phyloP scores from a whole-genome alignment of 1,140 invertebrate genomes.

The Phthorimaea operculella region DNA sequence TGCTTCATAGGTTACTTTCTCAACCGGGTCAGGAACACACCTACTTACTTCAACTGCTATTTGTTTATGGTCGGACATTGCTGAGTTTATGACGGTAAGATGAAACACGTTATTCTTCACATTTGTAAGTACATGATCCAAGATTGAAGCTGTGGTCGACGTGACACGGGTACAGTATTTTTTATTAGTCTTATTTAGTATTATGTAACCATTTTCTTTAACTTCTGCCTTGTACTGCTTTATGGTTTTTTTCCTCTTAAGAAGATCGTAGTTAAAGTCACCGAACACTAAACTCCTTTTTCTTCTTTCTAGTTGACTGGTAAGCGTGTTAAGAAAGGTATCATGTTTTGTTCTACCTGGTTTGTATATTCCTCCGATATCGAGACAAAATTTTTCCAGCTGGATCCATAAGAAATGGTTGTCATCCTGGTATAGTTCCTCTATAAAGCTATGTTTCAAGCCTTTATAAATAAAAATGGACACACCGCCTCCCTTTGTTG shows the following conservation, averaged over 20 bases:
- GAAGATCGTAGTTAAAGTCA: background rate
- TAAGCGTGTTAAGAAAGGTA: background rate
- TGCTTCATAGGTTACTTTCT: background rate
- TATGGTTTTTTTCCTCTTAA: background rate
- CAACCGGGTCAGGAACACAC: background rate
- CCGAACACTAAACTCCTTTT: background rate
- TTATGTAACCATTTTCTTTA: background rate
- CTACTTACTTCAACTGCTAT: background rate
- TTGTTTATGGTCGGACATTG: constrained; percentile 7
- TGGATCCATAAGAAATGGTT: constrained; percentile 1
- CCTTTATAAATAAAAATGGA: background rate
- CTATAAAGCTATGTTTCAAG: background rate
- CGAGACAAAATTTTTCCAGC: background rate
- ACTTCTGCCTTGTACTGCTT: background rate
- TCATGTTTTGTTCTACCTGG: background rate
- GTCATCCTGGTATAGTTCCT: background rate
- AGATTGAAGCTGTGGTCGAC: background rate
- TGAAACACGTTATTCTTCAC: background rate
- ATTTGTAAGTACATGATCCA: background rate
- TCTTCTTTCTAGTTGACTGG: background rate
- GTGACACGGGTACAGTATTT: background rate
- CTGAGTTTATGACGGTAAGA: background rate
- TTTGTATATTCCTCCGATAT: background rate
- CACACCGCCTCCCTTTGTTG: background rate
- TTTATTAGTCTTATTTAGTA: background rate